phyloP scores from a whole-genome alignment of 2,113 vertebrate species.

The Poeciliopsis turrubarensis region DNA sequence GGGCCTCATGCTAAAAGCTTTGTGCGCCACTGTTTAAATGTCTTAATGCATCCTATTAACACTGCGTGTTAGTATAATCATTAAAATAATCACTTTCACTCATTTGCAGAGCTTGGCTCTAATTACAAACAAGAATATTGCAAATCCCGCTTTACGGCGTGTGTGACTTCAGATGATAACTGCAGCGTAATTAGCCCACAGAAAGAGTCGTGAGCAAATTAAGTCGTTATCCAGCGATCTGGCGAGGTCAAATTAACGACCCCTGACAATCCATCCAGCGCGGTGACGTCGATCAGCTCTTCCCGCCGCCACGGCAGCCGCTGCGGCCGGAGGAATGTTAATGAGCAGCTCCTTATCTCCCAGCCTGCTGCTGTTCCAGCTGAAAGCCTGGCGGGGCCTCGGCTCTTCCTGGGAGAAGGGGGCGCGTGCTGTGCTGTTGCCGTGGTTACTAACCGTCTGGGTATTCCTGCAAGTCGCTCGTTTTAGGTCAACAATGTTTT shows the following conservation, averaged over 20 bases:
- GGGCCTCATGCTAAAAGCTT: no score
- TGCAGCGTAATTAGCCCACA: slow-evolving; percentile 30
- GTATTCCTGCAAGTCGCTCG: not conserved
- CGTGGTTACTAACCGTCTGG: slow-evolving; percentile 56
- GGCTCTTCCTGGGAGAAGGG: slow-evolving; percentile 11
- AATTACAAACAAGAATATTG: not conserved
- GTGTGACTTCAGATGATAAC: slow-evolving; percentile 5
- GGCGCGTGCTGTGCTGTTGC: slow-evolving; percentile 56
- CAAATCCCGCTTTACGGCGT: not conserved
- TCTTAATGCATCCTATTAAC: not conserved
- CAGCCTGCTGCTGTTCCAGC: slow-evolving; percentile 28
- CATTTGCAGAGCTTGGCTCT: not conserved
- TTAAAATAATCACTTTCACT: not conserved
- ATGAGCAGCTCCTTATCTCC: slow-evolving; percentile 26
- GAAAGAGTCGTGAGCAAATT: slow-evolving; percentile 24
- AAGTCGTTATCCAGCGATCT: slow-evolving; percentile 23
- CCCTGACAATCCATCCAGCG: slow-evolving; percentile 33
- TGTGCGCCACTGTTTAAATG: not conserved
- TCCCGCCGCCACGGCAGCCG: slow-evolving; percentile 57
- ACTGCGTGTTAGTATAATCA: not conserved
- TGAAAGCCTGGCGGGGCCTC: slow-evolving; percentile 8
- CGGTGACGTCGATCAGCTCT: slow-evolving; percentile 40
- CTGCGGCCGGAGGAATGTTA: slow-evolving; percentile 21
- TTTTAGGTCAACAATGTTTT: not conserved
- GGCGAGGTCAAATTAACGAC: slow-evolving; percentile 31